Evolutionary conservation across 1,140 invertebrate species (phyloP), one percentile per base, ranked within the genome.

Genomic region (Aradophagus sp.): DNA sequence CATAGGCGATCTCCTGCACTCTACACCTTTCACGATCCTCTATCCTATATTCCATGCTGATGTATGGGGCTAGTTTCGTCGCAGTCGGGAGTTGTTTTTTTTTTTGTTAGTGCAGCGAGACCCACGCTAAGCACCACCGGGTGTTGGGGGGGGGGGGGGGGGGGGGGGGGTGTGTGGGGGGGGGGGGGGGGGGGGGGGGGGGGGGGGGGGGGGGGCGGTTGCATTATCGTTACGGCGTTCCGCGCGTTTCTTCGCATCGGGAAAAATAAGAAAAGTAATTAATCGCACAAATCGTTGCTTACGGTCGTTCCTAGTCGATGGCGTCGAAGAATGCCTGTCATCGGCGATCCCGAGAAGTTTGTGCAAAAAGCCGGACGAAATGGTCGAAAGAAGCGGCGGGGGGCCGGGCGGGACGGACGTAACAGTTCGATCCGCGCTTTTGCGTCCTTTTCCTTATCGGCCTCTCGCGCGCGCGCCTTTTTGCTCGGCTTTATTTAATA

Each of bases 401-500:
- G 16, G 47, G 38, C 2, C 15, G 15, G 20, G 27, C 13, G 58
- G 17, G 56, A 41, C 59, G 55, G 61, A 65, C 47, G 61, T 50
- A 65, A 65, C 61, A 65, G 61, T 65, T 65, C 50, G 61, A 52
- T 59, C 6, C 15, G 55, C 44, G 20, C 69, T 72, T 77, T 72
- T 74, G 74, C 73, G 63, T 77, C 71, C 73, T 74, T 76, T 76
- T 73, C 73, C 77, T 76, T 75, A 76, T 75, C 66, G 70, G 71
- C 56, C 59, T 61, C 63, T n/a, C n/a, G n/a, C 23, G 58, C 41
- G 53, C 58, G 39, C 31, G 31, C 52, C 56, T 53, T 67, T 66
- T 71, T 73, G 42, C n/a, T 59, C 68, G 65, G 63, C 69, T 77
- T 79, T 79, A 75, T 76, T 79, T 79, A 77, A 77, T 79, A 79